phyloP scores from a whole-genome alignment of 2,113 vertebrate genomes.

The Mus spicilegus region DNA sequence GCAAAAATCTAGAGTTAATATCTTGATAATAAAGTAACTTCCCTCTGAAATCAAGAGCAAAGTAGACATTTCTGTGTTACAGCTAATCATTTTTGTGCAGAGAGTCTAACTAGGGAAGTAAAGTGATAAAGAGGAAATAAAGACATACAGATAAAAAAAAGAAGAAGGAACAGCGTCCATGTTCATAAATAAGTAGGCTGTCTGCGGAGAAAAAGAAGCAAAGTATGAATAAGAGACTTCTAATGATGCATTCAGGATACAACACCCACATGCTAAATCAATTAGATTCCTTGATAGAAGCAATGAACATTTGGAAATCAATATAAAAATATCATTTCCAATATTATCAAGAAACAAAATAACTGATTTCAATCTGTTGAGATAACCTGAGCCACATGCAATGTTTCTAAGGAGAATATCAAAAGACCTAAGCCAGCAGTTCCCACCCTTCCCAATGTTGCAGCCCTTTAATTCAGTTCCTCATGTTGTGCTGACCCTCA shows the following conservation, averaged over 20 bases:
- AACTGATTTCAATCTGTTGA: background rate
- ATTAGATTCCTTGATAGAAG: background rate
- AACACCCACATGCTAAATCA: conserved; percentile 37
- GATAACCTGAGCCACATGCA: background rate
- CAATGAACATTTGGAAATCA: background rate
- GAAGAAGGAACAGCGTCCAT: background rate
- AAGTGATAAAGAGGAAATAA: background rate
- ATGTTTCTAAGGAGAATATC: conserved; percentile 15
- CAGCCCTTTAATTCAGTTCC: background rate
- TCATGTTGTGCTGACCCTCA: background rate
- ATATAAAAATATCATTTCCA: background rate
- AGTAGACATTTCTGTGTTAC: background rate
- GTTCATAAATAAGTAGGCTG: background rate
- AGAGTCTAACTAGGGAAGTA: background rate
- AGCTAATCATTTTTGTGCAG: background rate
- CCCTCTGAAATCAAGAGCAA: background rate
- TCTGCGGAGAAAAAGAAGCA: background rate
- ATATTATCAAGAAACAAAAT: background rate
- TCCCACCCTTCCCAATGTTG: background rate
- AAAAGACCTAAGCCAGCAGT: background rate
- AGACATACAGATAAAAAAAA: background rate
- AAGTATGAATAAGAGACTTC: conserved; percentile 24
- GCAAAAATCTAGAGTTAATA: background rate
- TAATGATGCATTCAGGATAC: background rate
- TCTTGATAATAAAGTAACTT: background rate